Evolutionary conservation across 2,113 vertebrate genomes (phyloP), one percentile per base, ranked within the genome.

Genomic region (Illadopsis cleaveri): DNA sequence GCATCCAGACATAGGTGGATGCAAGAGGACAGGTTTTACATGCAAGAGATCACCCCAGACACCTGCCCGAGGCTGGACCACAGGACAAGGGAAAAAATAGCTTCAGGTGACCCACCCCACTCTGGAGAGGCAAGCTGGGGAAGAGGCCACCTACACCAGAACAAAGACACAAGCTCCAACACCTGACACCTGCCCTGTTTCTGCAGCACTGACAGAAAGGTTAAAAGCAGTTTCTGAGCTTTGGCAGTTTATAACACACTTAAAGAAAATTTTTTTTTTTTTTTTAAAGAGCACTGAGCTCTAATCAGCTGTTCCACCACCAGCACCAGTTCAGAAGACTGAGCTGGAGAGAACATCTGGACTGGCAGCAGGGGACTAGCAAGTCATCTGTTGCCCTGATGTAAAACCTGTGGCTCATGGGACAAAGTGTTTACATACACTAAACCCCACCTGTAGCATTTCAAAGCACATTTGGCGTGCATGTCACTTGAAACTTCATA

Each of bases 311-410:
- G 80, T 37, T 90, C 18, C 80, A 79, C 17, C 31, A 93, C 13
- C 31, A 93, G 58, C 33, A n/a, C n/a, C n/a, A 71, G 51, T 35
- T 87, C 65, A 82, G 73, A 86, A 73, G 58, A 65, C 10, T 0
- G 1, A 90, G 76, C 31, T 54, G 38, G 4, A 86, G 30, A 61
- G 45, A 86, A 94, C 83, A 96, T 85, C 78, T 96, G 85, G 69
- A 54, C 21, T 68, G 27, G 42, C 62, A 89, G 76, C 86, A 92
- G 80, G 76, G 25, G 37, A 95, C 28, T 18, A 50, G 45, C 38
- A 66, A 33, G 20, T 77, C 89, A 89, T 70, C 76, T 82, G 79
- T 15, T 93, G 62, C 12, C 64, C 71, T 82, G 35, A 82, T 79
- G 37, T 62, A 70, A 90, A 56, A 84, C 31, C 5, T n/a, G 45